Evolutionary conservation across 2,113 vertebrate genomes (phyloP).

Genomic region (Galbula dea): DNA sequence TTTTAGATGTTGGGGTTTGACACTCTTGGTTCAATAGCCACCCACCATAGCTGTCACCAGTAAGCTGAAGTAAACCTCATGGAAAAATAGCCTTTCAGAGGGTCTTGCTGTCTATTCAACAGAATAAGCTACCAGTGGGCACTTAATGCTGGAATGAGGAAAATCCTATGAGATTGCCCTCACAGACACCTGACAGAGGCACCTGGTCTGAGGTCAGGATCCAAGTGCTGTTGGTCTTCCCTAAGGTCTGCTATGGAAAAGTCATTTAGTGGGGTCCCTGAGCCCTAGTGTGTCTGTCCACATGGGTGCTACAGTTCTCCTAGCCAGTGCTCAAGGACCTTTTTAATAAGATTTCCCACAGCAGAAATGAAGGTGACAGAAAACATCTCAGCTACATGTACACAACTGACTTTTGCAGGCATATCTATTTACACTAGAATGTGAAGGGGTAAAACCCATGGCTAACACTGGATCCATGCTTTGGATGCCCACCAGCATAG

Average conservation of each 20-base stretch:
- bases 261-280: not conserved
- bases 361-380: not conserved
- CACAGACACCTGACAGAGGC: not conserved
- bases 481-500: not conserved
- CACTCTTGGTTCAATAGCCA: constrained; percentile 48
- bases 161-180: not conserved
- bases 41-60: constrained; percentile 25
- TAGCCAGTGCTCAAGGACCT: not conserved
- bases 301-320: not conserved
- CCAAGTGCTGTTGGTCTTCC: not conserved
- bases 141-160: not conserved
- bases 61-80: not conserved
- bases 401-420: not conserved
- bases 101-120: not conserved
- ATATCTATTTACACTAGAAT: not conserved
- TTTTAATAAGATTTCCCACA: not conserved
- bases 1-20: constrained; percentile 57
- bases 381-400: not conserved
- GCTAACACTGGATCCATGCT: not conserved
- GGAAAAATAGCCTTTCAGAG: constrained; percentile 27
- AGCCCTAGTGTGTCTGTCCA: not conserved
- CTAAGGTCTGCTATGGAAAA: not conserved
- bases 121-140: not conserved
- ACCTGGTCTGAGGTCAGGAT: not conserved
- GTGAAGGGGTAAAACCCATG: not conserved